A percentile compares a stretch with the other conserved stretches of the same genome.
Evolutionary conservation across 1,140 invertebrate genomes (phyloP).

Genomic region (Cataglyphis hispanica): DNA sequence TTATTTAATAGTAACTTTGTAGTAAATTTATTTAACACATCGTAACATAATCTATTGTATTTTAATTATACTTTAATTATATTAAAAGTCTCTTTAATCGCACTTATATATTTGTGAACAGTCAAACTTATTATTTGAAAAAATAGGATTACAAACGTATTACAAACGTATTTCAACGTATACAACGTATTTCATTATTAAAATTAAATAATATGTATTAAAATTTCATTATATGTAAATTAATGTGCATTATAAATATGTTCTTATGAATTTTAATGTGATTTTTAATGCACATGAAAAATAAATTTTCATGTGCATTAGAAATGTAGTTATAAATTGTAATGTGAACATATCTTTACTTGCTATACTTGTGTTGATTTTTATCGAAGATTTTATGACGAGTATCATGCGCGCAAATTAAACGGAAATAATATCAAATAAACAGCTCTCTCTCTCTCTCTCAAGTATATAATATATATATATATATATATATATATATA

Average conservation of each 20-base stretch:
- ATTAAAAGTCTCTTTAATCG: neutral
- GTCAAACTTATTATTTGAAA: neutral
- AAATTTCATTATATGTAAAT: neutral
- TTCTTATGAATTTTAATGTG: neutral
- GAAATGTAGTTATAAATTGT: conserved; percentile 6
- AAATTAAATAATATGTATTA: too few relatives aligned
- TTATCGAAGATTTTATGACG: too few relatives aligned
- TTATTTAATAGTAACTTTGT: too few relatives aligned
- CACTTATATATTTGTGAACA: neutral
- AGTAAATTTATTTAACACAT: neutral
- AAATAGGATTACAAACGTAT: neutral
- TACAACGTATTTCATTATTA: neutral
- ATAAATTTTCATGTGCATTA: neutral
- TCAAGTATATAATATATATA: neutral
- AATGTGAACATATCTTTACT: conserved; percentile 1
- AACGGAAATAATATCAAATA: neutral
- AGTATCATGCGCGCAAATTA: neutral
- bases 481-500: too few relatives aligned
- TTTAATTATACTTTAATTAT: neutral
- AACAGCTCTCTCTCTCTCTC: neutral
- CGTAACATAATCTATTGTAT: neutral
- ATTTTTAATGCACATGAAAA: neutral
- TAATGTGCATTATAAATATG: too few relatives aligned
- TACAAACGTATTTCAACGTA: too few relatives aligned
- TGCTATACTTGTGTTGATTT: neutral